Conservation (phyloP, 2,113 vertebrate species). For the Callocephalon fimbriatum region DNA sequence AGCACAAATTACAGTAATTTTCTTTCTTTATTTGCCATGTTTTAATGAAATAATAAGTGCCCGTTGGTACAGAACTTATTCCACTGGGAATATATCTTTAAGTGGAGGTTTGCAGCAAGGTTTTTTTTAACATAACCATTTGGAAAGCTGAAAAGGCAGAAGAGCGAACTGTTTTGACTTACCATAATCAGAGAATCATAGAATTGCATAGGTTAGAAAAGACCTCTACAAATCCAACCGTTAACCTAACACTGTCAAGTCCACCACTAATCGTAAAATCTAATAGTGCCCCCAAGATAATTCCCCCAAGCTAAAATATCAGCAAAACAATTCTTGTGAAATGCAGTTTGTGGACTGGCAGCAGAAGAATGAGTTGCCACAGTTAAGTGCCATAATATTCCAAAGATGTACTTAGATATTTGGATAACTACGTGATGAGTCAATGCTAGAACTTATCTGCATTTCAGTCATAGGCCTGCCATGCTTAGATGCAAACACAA, state of each 20-base stretch:
- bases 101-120: not conserved
- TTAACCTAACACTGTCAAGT: not conserved
- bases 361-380: not conserved
- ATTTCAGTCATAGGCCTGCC: not conserved
- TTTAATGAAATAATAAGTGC: not conserved
- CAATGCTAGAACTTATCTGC: not conserved
- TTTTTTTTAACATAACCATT: not conserved
- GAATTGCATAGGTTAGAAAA: not conserved
- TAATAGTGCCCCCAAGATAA: not conserved
- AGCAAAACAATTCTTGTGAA: not conserved
- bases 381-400: not conserved
- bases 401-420: not conserved
- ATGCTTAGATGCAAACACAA: not conserved
- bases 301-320: not conserved
- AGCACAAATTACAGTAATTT: not conserved
- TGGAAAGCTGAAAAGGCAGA: not conserved
- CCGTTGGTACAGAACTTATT: not conserved
- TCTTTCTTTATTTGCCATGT: not conserved
- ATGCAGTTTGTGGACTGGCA: not conserved
- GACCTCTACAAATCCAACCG: not conserved
- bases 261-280: not conserved
- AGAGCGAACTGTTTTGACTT: not conserved
- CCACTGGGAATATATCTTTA: not conserved
- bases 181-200: not conserved
- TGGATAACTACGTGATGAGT: not conserved